A percentile compares a stretch with the other conserved stretches of the same genome.
Conservation (phyloP, 2,113 vertebrate genomes). For the Edolisoma coerulescens region DNA sequence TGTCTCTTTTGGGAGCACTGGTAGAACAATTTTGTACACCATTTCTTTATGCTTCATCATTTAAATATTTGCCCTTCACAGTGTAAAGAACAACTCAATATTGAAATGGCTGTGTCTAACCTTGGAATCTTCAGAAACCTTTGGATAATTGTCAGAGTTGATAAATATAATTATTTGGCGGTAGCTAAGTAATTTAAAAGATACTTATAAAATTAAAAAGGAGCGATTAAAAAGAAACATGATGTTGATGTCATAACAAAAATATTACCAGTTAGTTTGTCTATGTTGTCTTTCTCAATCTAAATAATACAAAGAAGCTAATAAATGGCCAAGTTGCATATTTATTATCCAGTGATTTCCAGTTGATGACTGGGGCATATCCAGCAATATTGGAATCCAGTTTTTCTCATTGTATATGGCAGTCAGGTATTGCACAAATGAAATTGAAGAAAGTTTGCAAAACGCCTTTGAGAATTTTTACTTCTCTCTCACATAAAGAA, state of each 20-base stretch:
- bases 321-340: neutral
- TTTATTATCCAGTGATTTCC: neutral
- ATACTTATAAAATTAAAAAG: neutral
- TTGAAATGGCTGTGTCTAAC: neutral
- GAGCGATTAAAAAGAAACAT: neutral
- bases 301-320: neutral
- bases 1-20: neutral
- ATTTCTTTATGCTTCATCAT: neutral
- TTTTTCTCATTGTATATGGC: neutral
- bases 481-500: neutral
- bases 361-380: accelerated
- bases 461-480: neutral
- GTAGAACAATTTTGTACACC: neutral
- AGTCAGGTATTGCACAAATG: neutral
- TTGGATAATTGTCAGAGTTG: neutral
- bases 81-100: neutral
- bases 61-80: neutral
- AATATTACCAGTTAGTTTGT: neutral
- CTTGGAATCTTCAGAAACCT: neutral
- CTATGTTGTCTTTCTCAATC: neutral
- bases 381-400: neutral
- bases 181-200: neutral
- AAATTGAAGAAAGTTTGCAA: neutral
- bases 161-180: neutral
- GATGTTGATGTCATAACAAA: neutral